Conservation (phyloP, 1,140 invertebrate genomes). For the Drosophila insularis region DNA sequence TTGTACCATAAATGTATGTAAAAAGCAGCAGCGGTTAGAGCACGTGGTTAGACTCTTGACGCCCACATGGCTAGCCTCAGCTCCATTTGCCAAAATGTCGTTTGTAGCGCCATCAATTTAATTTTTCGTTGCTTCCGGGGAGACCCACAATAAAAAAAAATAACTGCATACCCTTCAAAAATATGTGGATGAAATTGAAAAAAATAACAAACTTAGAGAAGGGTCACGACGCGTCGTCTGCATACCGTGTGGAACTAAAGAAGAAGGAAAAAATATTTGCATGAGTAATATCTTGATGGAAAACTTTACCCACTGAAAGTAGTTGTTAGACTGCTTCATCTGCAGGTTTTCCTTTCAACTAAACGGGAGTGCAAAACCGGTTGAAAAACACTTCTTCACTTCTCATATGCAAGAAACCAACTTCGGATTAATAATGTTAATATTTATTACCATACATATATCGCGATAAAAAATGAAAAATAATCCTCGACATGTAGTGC, state of each 20-base stretch:
- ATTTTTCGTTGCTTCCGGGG: conserved; percentile 68
- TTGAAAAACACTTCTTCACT: too few relatives aligned
- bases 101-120: conserved; percentile 63
- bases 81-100: conserved; percentile 44
- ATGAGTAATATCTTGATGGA: not conserved
- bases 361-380: not conserved
- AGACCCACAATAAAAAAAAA: not conserved
- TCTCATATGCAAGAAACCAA: too few relatives aligned
- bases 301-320: not conserved
- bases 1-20: conserved; percentile 12
- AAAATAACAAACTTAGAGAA: not conserved
- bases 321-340: not conserved
- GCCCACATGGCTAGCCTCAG: conserved; percentile 46
- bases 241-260: not conserved
- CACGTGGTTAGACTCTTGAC: conserved; percentile 27
- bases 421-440: not conserved
- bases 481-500: not conserved
- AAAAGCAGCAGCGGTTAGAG: conserved; percentile 12
- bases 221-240: not conserved
- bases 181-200: conserved; percentile 1
- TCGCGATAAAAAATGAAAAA: not conserved
- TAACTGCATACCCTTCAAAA: conserved; percentile 41
- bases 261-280: not conserved
- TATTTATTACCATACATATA: not conserved
- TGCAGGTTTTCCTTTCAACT: not conserved